Conservation (phyloP, 1,140 invertebrate genomes). For the Ceratosolen fusciceps region DNA sequence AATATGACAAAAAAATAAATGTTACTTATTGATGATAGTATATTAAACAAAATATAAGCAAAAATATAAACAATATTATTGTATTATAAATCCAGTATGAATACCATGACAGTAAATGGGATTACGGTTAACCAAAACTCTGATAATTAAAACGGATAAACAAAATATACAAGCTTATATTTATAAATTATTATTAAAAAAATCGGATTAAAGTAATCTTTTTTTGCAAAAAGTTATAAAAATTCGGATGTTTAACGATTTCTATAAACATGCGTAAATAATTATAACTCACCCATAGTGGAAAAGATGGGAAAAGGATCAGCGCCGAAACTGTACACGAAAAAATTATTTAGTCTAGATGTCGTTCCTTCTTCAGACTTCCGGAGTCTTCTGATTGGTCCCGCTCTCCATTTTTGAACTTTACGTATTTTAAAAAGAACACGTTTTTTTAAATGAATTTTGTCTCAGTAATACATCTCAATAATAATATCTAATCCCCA, state of each 20-base stretch:
- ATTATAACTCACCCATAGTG: conserved; percentile 51
- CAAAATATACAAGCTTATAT: conserved; percentile 28
- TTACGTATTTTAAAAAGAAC: neutral
- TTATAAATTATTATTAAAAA: neutral
- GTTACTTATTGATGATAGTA: too few species aligned
- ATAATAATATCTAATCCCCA: neutral
- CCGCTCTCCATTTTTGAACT: neutral
- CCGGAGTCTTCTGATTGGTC: neutral
- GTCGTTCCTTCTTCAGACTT: neutral
- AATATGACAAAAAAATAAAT: too few species aligned
- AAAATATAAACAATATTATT: neutral
- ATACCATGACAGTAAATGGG: conserved; percentile 1
- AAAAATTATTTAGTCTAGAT: conserved; percentile 20
- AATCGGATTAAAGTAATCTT: conserved; percentile 2
- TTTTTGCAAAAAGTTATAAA: neutral
- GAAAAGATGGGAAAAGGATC: conserved; percentile 46
- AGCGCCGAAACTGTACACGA: conserved; percentile 9
- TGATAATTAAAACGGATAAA: neutral
- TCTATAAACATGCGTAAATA: conserved; percentile 31
- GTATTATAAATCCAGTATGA: neutral
- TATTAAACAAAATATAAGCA: neutral
- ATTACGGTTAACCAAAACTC: conserved; percentile 19
- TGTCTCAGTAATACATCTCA: neutral
- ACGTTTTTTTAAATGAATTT: neutral
- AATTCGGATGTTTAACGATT: conserved; percentile 44